Base-by-base conservation (phyloP, 2,113 vertebrate genomes). In the Corythoichthys haematopterus region DNA sequence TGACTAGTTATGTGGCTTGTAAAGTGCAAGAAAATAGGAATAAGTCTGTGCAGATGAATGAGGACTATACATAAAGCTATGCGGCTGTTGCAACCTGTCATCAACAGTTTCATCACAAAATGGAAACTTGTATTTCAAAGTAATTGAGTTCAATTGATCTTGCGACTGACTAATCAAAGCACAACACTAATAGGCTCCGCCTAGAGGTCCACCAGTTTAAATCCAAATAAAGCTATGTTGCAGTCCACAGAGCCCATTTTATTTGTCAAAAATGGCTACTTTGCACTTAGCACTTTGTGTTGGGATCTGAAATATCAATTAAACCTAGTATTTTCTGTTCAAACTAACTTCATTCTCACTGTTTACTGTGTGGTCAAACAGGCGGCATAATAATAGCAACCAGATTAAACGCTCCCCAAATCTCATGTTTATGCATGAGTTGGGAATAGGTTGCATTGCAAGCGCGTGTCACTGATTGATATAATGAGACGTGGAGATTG, bases 371-470 rank as follows among this genome's bases (percentile, higher is more conserved):
- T 38, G 58, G 38, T 60, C 15, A 60, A 43, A 60, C 38, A 43
- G 15, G 16, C 3, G n/a, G 40, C 43, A 66, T 65, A 60, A 71
- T 78, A 45, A 78, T 72, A 60, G 67, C 36, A 74, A 72, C 61
- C 59, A 38, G 53, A 72, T 66, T 61, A 68, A 52, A 47, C 57
- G 64, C 61, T 15, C 20, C 62, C 28, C 36, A 28, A 40, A 71
- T 64, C 64, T 15, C 0, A 84, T 85, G 80, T 74, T 76, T 85
- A 84, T 86, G 82, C 83, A 85, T 80, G 86, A 73, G 55, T 11
- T 80, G 86, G 86, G 82, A 86, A 76, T 79, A 79, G 71, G 64
- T 72, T 70, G 74, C 67, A 46, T 78, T 45, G 52, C 14, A 16
- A 8, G 57, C 55, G 53, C 35, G 36, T 59, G 57, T 45, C 12